A percentile compares a stretch with the other conserved stretches of the same genome.
These are phyloP conservation scores for Dryobotodes eremita DNA, from an alignment of 2,888 invertebrate genomes.

Conservation along the genomic window DNA sequence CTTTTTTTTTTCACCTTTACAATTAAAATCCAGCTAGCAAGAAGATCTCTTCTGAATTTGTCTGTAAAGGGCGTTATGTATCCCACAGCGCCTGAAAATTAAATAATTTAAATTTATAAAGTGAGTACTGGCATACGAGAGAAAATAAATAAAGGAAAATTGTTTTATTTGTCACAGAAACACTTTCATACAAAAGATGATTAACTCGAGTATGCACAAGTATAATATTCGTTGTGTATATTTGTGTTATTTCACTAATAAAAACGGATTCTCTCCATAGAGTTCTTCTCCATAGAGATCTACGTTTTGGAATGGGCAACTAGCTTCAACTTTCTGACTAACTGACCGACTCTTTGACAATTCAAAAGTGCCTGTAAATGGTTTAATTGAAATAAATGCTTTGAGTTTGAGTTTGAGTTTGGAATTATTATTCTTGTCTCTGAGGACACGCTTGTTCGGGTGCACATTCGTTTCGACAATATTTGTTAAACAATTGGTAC, in stretches of 20 bases:
- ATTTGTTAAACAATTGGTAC: not conserved
- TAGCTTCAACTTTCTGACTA: too few species aligned
- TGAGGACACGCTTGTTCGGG: not conserved
- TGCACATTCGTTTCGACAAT: not conserved
- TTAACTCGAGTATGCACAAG: not conserved
- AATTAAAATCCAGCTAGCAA: constrained; percentile 70
- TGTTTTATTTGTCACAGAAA: too few species aligned
- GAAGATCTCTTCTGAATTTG: constrained; percentile 90
- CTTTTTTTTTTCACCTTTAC: constrained; percentile 38
- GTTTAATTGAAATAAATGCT: too few species aligned
- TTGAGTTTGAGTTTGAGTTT: too few species aligned
- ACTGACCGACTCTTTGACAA: too few species aligned
- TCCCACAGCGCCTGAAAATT: constrained; percentile 92
- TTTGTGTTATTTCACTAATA: not conserved
- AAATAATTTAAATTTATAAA: not conserved
- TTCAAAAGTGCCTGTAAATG: too few species aligned
- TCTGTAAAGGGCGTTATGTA: constrained; percentile 95
- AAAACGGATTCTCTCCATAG: too few species aligned
- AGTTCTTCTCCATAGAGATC: too few species aligned
- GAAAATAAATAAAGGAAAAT: too few species aligned
- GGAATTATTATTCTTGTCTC: not conserved
- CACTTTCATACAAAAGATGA: too few species aligned
- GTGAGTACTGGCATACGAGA: not conserved
- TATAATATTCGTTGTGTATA: not conserved
- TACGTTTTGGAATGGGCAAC: too few species aligned